Conservation (phyloP, 2,888 invertebrate genomes). For the Phlogophora meticulosa region DNA sequence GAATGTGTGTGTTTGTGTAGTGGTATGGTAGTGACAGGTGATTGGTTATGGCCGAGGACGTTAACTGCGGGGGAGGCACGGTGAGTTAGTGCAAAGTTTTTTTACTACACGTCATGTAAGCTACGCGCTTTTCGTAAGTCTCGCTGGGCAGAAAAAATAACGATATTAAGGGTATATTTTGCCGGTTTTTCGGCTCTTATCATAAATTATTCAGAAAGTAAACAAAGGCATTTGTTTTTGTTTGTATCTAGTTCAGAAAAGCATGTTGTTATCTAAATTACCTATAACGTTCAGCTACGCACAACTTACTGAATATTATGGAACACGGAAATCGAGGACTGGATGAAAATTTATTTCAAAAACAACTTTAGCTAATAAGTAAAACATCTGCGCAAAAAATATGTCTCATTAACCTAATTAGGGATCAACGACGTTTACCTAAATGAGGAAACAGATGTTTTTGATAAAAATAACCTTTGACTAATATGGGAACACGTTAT, state of each 20-base stretch:
- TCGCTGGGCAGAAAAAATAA: conserved; percentile 1
- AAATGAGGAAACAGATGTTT: not conserved
- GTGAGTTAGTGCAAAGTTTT: conserved; percentile 74
- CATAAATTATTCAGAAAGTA: conserved; percentile 43
- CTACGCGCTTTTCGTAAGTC: conserved; percentile 20
- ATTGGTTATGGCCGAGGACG: conserved; percentile 80
- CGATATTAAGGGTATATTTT: not conserved
- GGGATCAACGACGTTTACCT: no score
- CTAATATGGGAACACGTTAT: not conserved
- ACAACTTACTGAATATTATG: not conserved
- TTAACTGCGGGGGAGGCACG: conserved; percentile 80
- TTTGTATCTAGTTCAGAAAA: conserved; percentile 32
- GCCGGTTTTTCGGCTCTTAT: conserved; percentile 9
- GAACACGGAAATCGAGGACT: not conserved
- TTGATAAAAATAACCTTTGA: not conserved
- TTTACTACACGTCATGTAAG: conserved; percentile 47
- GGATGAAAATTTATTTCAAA: not conserved
- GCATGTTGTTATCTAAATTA: conserved; percentile 11
- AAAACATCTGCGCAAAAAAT: no score
- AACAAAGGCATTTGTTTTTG: conserved; percentile 58
- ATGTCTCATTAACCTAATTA: not conserved
- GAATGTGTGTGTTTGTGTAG: conserved; percentile 57
- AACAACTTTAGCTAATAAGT: not conserved
- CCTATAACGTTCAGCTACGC: not conserved
- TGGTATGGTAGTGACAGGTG: conserved; percentile 74